Evolutionary conservation across 1,140 invertebrate species (phyloP).

Genomic region (Cydia splendana): DNA sequence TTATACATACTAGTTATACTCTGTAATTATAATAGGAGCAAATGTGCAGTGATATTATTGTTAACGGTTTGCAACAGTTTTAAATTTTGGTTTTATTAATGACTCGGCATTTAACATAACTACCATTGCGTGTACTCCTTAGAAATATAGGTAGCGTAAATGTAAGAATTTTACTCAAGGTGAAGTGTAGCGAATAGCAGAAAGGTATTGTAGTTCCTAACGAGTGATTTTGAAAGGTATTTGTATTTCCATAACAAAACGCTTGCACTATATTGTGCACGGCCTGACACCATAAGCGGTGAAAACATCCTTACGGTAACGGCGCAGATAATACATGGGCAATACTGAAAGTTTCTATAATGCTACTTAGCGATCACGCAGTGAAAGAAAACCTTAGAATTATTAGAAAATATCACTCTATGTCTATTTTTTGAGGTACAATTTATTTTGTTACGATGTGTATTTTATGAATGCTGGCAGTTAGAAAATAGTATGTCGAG

Average conservation of each 20-base stretch:
- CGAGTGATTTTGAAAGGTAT: conserved; percentile 26
- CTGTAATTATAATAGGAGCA: too few relatives aligned
- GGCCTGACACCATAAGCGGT: conserved; percentile 7
- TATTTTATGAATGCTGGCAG: too few relatives aligned
- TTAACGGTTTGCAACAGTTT: not conserved
- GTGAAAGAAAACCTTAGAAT: too few relatives aligned
- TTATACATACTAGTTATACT: too few relatives aligned
- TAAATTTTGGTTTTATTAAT: not conserved
- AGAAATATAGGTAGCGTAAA: not conserved
- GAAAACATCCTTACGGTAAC: conserved; percentile 15
- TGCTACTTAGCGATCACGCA: too few relatives aligned
- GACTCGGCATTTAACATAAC: not conserved
- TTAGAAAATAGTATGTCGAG: not conserved
- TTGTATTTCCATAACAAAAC: conserved; percentile 30
- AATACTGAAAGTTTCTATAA: too few relatives aligned
- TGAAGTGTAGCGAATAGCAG: conserved; percentile 15
- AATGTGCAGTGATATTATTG: too few relatives aligned
- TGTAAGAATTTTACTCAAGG: conserved; percentile 26
- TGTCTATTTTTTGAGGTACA: too few relatives aligned
- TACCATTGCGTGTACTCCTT: not conserved
- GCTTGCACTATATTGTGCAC: conserved; percentile 28
- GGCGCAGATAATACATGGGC: not conserved
- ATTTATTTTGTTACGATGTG: too few relatives aligned
- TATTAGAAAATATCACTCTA: too few relatives aligned
- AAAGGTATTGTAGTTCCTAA: not conserved